Base-by-base conservation (phyloP, 2,797 vertebrate species). In the Coregonus suidteri region DNA sequence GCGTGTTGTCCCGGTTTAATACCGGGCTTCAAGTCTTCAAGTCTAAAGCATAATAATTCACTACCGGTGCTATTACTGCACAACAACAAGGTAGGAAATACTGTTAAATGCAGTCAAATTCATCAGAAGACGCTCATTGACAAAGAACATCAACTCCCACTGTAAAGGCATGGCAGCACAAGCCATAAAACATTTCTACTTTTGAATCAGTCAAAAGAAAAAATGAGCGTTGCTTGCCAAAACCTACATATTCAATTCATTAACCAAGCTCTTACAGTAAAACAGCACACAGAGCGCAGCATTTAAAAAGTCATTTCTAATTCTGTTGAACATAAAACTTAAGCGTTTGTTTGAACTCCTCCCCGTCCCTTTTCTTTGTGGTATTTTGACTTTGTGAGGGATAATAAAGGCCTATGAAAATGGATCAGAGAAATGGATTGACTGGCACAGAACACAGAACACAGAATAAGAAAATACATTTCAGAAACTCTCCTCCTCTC, bases 241-340 rank as follows among this genome's bases (percentile, higher is more conserved):
- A 85, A 85, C 59, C 78, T 81, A 85, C 91, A 92, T 86, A 91
- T 91, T 92, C 91, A 88, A 93, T 79, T 91, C 85, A 94, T 94
- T 92, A 93, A 84, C 77, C 4, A 78, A 83, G 84, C 75, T 89
- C 90, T 79, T 88, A 86, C 84, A 89, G 91, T 85, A 82, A 80
- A 90, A 79, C 82, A 82, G 80, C 73, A 71, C 68, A 16, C 82
- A 25, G 80, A 83, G 75, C 88, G 83, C 86, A 88, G 85, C 88
- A 83, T 93, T 94, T 92, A 92, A 94, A 94, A 91, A 92, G 91
- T 90, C 86, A 88, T 92, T 90, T 91, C 85, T 89, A 89, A 93
- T 93, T 90, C 86, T 73, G 84, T 59, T 75, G 31, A 92, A 91
- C 90, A 92, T 93, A 92, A 93, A 94, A 92, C 86, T 89, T 76